A percentile compares a stretch with the other conserved stretches of the same genome.
Evolutionary conservation across 2,113 vertebrate species (phyloP).

Genomic region (Jaculus jaculus): DNA sequence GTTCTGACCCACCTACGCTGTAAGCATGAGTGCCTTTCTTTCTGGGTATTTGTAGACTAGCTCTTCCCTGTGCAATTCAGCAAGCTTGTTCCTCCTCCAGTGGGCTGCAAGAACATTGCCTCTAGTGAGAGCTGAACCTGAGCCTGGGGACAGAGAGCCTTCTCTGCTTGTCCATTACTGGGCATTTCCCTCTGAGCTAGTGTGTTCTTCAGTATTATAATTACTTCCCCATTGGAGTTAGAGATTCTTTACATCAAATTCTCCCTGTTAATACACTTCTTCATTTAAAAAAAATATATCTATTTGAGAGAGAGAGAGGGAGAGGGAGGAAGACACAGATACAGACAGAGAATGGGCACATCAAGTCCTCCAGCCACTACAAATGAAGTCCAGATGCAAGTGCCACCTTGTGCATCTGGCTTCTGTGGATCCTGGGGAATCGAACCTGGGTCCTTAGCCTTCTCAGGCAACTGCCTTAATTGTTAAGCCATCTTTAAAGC

Average conservation of each 20-base stretch:
- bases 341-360: too few species aligned
- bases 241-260: background rate
- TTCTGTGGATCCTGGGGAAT: too few species aligned
- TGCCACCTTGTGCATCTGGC: too few species aligned
- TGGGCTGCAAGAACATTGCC: background rate
- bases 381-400: too few species aligned
- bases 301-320: too few species aligned
- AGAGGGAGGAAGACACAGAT: too few species aligned
- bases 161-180: background rate
- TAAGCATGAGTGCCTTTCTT: background rate
- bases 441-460: too few species aligned
- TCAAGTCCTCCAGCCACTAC: too few species aligned
- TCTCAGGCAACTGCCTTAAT: too few species aligned
- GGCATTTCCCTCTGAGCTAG: background rate
- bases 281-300: too few species aligned
- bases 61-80: background rate
- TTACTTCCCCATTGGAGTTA: background rate
- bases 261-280: background rate
- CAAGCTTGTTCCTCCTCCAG: background rate
- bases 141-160: background rate
- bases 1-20: background rate
- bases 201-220: background rate
- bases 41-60: background rate
- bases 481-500: too few species aligned
- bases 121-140: background rate